Conservation (phyloP, 1,140 invertebrate genomes). For the Ruditapes philippinarum region DNA sequence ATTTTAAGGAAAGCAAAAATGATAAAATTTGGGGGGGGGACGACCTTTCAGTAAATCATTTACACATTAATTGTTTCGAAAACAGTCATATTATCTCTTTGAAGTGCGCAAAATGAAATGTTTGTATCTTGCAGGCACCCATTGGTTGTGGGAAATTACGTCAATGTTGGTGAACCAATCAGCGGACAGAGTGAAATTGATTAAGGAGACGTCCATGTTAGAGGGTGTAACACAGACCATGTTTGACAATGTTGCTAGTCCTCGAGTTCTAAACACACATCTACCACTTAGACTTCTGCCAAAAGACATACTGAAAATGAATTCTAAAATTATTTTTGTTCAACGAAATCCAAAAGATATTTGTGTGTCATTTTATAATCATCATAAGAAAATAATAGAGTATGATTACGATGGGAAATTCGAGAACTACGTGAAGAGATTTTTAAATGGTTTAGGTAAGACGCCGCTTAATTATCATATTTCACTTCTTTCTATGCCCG, state of each 20-base stretch:
- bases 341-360: slow-evolving; percentile 68
- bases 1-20: too few relatives aligned
- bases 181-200: slow-evolving; percentile 48
- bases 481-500: too few relatives aligned
- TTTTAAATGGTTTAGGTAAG: slow-evolving; percentile 63
- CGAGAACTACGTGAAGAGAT: slow-evolving; percentile 40
- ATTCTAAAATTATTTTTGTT: slow-evolving; percentile 63
- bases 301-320: slow-evolving; percentile 44
- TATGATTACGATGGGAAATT: slow-evolving; percentile 63
- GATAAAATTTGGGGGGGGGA: too few relatives aligned
- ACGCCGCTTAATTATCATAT: too few relatives aligned
- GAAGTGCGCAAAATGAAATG: too few relatives aligned
- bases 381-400: slow-evolving; percentile 52
- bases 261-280: slow-evolving; percentile 72
- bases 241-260: slow-evolving; percentile 52
- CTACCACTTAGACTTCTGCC: slow-evolving; percentile 59
- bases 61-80: too few relatives aligned
- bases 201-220: slow-evolving; percentile 70
- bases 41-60: too few relatives aligned
- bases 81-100: too few relatives aligned
- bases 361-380: slow-evolving; percentile 64
- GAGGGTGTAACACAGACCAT: slow-evolving; percentile 55
- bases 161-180: slow-evolving; percentile 69
- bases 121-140: slow-evolving; percentile 72
- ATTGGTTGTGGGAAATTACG: slow-evolving; percentile 73